Base-by-base conservation (phyloP, 2,113 vertebrate genomes). In the Ictalurus furcatus region DNA sequence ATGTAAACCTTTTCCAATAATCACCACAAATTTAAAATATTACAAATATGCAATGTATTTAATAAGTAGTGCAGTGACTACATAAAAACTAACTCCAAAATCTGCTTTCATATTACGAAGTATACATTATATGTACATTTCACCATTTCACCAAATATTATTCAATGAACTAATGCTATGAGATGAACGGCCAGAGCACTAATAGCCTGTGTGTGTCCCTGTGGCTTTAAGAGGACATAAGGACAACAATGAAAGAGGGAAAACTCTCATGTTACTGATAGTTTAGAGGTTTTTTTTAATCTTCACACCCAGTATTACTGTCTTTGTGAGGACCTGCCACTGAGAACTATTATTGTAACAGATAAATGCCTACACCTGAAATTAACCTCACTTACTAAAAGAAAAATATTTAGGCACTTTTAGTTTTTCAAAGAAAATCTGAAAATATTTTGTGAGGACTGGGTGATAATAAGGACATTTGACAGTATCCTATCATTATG, bases 221-320 rank as follows among this genome's bases (percentile, higher is more conserved):
- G 25, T 71, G 65, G 37, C 69, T 86, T 17, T 25, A 86, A 86
- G n/a, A 56, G 48, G 25, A 30, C 63, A 54, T 69, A 69, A 85
- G 16, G 14, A 52, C n/a, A 19, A 71, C 65, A 73, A 17, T 84
- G 21, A 61, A 84, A 40, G 21, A 84, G 58, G 37, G 23, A 48
- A 65, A 84, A 56, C 56, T 52, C 0, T 34, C 6, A 71, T 37
- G 73, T 30, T 37, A 58, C n/a, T 40, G 34, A 54, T 13, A 13
- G 12, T 56, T 9, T 56, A 59, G 17, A 59, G 58, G 16, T 16
- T 19, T 59, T 56, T 54, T 14, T 52, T 11, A 9, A 52, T 52
- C 48, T 52, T 52, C 9, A 11, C 48, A 52, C 48, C 48, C 48
- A 52, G 48, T 58, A 19, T 58, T 3, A 30, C 4, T 85, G 11